Evolutionary conservation across 2,113 vertebrate species (phyloP).

Genomic region (Dasyurus viverrinus): DNA sequence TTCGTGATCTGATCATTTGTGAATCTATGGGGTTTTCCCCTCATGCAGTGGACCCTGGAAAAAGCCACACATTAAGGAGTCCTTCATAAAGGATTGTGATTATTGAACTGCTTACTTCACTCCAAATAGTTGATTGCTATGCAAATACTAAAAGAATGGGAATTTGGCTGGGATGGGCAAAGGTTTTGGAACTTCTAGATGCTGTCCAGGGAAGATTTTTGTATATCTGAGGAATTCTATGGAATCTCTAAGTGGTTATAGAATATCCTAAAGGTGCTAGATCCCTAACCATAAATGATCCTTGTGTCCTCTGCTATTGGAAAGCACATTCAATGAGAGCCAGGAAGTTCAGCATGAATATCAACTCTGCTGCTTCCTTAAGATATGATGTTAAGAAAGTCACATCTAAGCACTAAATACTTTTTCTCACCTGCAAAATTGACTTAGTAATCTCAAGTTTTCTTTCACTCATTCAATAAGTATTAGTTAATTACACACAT

Average conservation of each 20-base stretch:
- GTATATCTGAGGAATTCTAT: neutral
- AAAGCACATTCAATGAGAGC: neutral
- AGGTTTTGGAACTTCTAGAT: neutral
- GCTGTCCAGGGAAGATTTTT: neutral
- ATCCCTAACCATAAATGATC: neutral
- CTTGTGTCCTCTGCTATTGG: neutral
- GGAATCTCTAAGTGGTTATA: neutral
- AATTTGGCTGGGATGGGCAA: neutral
- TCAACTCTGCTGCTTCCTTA: neutral
- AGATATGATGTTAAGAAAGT: neutral
- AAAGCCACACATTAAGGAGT: neutral
- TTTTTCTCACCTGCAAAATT: neutral
- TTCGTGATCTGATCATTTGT: neutral
- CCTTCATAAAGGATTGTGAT: neutral
- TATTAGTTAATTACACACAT: neutral
- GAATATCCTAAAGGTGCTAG: neutral
- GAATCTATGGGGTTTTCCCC: neutral
- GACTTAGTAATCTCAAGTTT: neutral
- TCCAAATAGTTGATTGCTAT: neutral
- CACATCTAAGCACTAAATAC: neutral
- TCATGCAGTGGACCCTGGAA: neutral
- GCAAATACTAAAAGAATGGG: neutral
- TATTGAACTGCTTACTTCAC: neutral
- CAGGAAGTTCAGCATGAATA: neutral
- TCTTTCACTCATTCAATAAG: neutral